Evolutionary conservation across 1,140 invertebrate species (phyloP).

Genomic region (Drosophila micromelanica): DNA sequence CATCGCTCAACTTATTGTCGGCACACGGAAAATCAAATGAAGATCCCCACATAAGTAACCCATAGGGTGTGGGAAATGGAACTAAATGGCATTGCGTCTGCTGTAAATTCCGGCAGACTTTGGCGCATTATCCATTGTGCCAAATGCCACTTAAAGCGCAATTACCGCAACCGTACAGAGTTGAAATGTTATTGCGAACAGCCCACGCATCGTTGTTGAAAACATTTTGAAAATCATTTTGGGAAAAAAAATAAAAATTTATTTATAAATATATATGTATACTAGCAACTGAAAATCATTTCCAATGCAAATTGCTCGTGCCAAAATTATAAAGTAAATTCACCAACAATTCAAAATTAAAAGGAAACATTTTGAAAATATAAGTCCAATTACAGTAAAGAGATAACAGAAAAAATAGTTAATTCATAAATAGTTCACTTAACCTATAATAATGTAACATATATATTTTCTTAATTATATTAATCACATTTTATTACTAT

Average conservation of each 20-base stretch:
- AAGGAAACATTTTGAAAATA: background rate
- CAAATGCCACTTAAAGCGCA: slow-evolving; percentile 60
- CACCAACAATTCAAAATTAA: slow-evolving; percentile 21
- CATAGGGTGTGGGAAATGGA: background rate
- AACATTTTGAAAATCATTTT: slow-evolving; percentile 53
- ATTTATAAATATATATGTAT: background rate
- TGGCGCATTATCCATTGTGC: slow-evolving; percentile 46
- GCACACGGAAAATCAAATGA: slow-evolving; percentile 16
- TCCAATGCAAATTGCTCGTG: slow-evolving; percentile 63
- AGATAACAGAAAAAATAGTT: too few species aligned
- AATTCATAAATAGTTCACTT: too few species aligned
- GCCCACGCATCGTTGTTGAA: slow-evolving; percentile 51
- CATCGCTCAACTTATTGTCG: slow-evolving; percentile 1
- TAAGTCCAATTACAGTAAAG: too few species aligned
- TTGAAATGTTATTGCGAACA: slow-evolving; percentile 13
- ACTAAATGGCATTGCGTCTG: slow-evolving; percentile 19
- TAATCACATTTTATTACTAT: too few species aligned
- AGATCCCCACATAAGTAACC: slow-evolving; percentile 3
- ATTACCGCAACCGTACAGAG: slow-evolving; percentile 50
- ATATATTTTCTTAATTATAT: too few species aligned
- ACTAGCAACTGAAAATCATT: slow-evolving; percentile 23
- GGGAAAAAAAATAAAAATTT: slow-evolving; percentile 16
- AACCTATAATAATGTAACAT: too few species aligned
- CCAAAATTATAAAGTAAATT: slow-evolving; percentile 53
- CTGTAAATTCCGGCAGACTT: slow-evolving; percentile 12